Percentiles rank a stretch among this genome's conserved stretches.
Conservation (phyloP, 2,113 vertebrate species). For the Marcusenius ussheri region DNA sequence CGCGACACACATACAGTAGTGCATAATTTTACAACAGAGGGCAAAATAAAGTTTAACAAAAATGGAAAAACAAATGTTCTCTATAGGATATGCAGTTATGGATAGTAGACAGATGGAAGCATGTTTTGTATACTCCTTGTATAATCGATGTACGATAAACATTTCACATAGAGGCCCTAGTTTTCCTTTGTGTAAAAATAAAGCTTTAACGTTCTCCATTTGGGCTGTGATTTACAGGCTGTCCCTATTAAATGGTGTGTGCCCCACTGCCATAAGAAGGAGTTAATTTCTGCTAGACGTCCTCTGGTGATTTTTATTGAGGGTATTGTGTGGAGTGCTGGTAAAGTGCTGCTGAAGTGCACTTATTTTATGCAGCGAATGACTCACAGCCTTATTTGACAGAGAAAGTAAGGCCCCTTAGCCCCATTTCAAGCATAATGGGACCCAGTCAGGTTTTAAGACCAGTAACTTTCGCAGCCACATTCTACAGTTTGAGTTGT, state of each 20-base stretch:
- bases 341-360: not conserved
- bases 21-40: not conserved
- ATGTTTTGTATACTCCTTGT: not conserved
- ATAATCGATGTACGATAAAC: not conserved
- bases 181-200: not conserved
- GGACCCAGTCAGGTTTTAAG: not conserved
- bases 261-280: not conserved
- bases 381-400: not conserved
- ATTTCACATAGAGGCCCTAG: not conserved
- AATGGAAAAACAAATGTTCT: not conserved
- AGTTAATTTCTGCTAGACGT: not conserved
- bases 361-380: not conserved
- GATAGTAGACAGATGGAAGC: not conserved
- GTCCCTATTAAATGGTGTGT: not conserved
- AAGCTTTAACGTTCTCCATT: not conserved
- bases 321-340: not conserved
- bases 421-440: not conserved
- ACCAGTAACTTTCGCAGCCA: not conserved
- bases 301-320: slow-evolving; percentile 1
- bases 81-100: not conserved
- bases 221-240: not conserved
- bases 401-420: not conserved
- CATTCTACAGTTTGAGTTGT: not conserved
- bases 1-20: not conserved
- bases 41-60: not conserved